Base-by-base conservation (phyloP, 2,113 vertebrate genomes). In the Ageneiosus marmoratus region DNA sequence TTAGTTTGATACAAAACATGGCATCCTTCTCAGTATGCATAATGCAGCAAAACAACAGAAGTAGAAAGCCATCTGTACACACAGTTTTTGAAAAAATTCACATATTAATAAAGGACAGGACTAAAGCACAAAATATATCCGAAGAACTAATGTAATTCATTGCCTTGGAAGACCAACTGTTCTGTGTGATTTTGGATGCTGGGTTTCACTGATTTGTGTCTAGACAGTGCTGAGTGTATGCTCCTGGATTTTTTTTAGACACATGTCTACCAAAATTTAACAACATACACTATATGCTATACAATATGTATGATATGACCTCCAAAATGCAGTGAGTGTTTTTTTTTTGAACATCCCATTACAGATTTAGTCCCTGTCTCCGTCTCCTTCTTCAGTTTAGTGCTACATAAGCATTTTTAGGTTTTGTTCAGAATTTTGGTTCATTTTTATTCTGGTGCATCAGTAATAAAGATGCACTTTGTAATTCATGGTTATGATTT, bases 31-130 rank as follows among this genome's bases (percentile, higher is more conserved):
- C 10, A 76, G 16, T 58, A 58, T 58, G 53, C 53, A n/a, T 77
- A 58, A 77, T 44, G n/a, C 5, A 77, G 53, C 75, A 77, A 56
- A 58, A 77, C 29, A 76, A 58, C 55, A 58, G 55, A 60, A 41
- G 53, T 2, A 34, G 22, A 76, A 34, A 34, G 27, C 73, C 50
- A 76, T 53, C 73, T 76, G 46, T 29, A 60, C 34, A 29, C 24
- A 76, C 9, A 44, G 76, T n/a, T 24, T 8, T n/a, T 58, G 5
- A 77, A 56, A 58, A 24, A 51, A 41, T 77, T 48, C 16, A 24
- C 50, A 55, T 34, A 37, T 34, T 76, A 18, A 67, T 34, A 67
- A 48, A 74, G 27, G n/a, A 46, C 27, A 27, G 44, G 15, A 0
- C 44, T 73, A 18, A 46, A 27, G 70, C 46, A 27, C 27, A 74